Evolutionary conservation across 92 coral and sea anemone genomes (phyloP), one percentile per base, ranked within the genome.

Genomic region (Palythoa heliodiscus): DNA sequence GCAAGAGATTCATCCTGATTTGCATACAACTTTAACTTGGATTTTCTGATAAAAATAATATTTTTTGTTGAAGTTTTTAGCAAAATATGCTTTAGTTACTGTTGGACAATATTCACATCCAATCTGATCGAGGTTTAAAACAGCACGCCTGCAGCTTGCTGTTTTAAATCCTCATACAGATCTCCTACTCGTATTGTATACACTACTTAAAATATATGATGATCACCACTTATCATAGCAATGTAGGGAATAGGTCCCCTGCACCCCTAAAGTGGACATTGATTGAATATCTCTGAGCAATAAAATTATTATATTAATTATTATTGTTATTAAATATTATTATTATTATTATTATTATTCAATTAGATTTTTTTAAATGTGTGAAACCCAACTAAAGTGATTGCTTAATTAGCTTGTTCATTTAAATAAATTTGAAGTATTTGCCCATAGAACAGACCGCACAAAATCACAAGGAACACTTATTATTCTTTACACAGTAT

Each of bases 191-290:
- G n/a, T 17, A 60, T 60, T 61, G 69, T 61, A 19, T 61, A 17
- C 19, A 61, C 69, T 61, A 61, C 69, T 61, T 61, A 61, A 61
- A 61, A 61, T 61, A 61, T 61, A 61, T 61, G 69, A 61, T 61
- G 69, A 61, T 61, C 69, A 61, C 69, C 69, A 61, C 69, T 61
- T 61, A 60, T 61, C 20, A 17, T 61, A 61, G 23, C 69, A 61
- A 61, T 61, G 69, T 61, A 61, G 69, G 69, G 69, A 61, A 61
- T 61, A 17, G 69, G 69, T 61, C 69, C 69, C 69, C 69, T 17
- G 69, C 69, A 61, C 69, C 69, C 69, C 7, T 61, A 61, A 61
- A 0, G 69, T 61, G 69, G 69, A 61, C 69, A 61, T 61, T 61
- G 69, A 61, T n/a, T 61, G 25, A 61, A 61, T 61, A 61, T 61